Conservation (phyloP, 2,113 vertebrate genomes). For the Megaceryle maxima region DNA sequence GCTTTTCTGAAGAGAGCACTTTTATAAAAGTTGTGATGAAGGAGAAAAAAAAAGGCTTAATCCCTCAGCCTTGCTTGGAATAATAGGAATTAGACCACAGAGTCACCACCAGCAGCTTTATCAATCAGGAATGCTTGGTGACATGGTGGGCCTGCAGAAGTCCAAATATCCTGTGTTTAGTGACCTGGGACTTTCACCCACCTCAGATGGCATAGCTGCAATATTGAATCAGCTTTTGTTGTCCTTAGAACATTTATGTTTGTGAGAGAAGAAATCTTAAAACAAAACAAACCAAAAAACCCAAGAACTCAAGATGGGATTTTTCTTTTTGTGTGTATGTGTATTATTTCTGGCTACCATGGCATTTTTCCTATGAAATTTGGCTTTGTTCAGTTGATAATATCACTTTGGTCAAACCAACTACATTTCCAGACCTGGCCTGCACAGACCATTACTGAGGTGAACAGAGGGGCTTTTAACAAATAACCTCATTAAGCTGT, state of each 20-base stretch:
- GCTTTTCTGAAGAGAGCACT: neutral
- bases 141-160: neutral
- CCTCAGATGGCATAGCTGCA: neutral
- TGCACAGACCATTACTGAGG: neutral
- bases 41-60: neutral
- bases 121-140: neutral
- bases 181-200: neutral
- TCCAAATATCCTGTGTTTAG: neutral
- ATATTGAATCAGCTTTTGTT: neutral
- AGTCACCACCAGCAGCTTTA: neutral
- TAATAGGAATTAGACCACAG: neutral
- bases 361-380: conserved; percentile 41
- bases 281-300: neutral
- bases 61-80: neutral
- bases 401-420: conserved; percentile 44
- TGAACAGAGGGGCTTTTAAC: neutral
- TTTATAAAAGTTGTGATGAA: neutral
- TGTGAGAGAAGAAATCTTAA: neutral
- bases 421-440: conserved; percentile 57
- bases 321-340: neutral
- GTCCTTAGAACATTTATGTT: neutral
- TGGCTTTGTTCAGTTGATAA: conserved; percentile 41
- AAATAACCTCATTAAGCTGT: conserved; percentile 13
- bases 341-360: conserved; percentile 40
- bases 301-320: neutral